Evolutionary conservation across 2,888 invertebrate species (phyloP).

Genomic region (Parapristionchus giblindavisi): DNA sequence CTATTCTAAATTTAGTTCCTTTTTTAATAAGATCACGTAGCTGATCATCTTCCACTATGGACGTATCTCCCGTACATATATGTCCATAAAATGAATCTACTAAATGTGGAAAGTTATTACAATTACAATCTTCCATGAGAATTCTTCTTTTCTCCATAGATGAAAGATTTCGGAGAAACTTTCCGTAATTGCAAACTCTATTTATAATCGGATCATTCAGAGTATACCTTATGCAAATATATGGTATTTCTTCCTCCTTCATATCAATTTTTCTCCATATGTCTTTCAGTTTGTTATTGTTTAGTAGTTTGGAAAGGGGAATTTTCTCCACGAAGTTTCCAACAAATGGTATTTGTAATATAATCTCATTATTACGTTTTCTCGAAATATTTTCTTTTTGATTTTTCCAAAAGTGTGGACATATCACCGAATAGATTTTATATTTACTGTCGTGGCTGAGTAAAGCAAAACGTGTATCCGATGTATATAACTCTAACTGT

Average conservation of each 20-base stretch:
- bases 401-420: constrained; percentile 5
- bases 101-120: not conserved
- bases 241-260: not conserved
- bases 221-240: not conserved
- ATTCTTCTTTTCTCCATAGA: not conserved
- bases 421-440: constrained; percentile 1
- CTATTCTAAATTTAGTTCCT: constrained; percentile 14
- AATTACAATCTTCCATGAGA: not conserved
- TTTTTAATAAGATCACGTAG: not conserved
- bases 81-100: not conserved
- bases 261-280: not conserved
- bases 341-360: too few species aligned
- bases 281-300: not conserved
- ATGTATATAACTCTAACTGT: not conserved
- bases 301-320: not conserved
- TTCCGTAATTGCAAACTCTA: constrained; percentile 4
- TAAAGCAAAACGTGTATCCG: not conserved
- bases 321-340: not conserved
- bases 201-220: not conserved
- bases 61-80: constrained; percentile 5
- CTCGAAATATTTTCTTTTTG: not conserved
- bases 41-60: not conserved
- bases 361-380: not conserved
- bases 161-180: not conserved
- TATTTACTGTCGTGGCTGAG: not conserved